Percentiles rank a stretch among this genome's conserved stretches.
phyloP scores from a whole-genome alignment of 2,113 vertebrate genomes.

The Hassar affinis region DNA sequence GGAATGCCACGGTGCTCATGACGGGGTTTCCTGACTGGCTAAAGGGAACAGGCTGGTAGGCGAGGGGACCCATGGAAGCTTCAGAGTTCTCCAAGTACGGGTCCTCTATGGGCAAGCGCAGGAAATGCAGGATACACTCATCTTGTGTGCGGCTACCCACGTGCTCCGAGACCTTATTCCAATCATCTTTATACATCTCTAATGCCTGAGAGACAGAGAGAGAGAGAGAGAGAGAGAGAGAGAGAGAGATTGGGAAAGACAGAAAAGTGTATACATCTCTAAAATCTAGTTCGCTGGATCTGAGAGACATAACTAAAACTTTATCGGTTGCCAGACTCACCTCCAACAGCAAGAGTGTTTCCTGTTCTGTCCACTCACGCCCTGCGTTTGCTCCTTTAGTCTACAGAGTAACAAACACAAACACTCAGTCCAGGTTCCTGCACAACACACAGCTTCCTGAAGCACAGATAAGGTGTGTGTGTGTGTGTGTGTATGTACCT shows the following conservation, averaged over 20 bases:
- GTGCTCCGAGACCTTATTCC: constrained; percentile 98
- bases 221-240: not conserved
- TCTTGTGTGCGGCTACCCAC: constrained; percentile 96
- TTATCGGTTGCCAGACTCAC: constrained; percentile 62
- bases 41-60: constrained; percentile 94
- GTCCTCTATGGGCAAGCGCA: constrained; percentile 93
- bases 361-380: constrained; percentile 96
- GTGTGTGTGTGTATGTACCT: constrained; percentile 67
- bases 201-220: constrained; percentile 75
- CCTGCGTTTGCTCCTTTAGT: constrained; percentile 92
- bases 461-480: not conserved
- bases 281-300: not conserved
- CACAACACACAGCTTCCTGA: not conserved
- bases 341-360: constrained; percentile 90
- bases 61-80: constrained; percentile 87
- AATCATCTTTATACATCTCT: constrained; percentile 97
- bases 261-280: not conserved
- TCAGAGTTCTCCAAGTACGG: constrained; percentile 94
- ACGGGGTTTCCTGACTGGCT: constrained; percentile 96
- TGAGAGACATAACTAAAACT: not conserved
- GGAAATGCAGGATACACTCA: constrained; percentile 95
- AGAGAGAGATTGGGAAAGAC: too few species aligned
- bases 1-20: constrained; percentile 97
- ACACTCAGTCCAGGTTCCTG: not conserved
- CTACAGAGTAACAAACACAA: constrained; percentile 59